phyloP scores from a whole-genome alignment of 2,888 invertebrate species.

The Acronicta psi region DNA sequence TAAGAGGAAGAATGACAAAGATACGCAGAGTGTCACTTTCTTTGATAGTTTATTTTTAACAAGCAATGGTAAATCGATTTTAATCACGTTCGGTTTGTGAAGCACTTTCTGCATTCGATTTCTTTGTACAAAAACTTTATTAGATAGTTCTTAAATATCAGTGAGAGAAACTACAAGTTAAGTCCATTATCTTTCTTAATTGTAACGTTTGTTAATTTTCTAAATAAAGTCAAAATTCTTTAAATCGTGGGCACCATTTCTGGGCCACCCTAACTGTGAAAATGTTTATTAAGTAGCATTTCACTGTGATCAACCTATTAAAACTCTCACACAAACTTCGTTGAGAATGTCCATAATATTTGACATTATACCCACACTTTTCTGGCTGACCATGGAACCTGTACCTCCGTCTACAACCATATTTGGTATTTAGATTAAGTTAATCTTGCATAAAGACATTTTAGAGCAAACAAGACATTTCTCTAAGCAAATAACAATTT shows the following conservation, averaged over 20 bases:
- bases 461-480: constrained; percentile 16
- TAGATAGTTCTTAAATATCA: constrained; percentile 4
- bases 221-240: too few species aligned
- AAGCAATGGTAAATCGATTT: constrained; percentile 26
- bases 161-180: constrained; percentile 14
- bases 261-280: too few species aligned
- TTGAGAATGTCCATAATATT: neutral
- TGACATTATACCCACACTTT: neutral
- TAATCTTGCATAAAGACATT: constrained; percentile 21
- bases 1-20: constrained; percentile 41
- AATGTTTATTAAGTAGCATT: neutral
- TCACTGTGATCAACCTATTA: neutral
- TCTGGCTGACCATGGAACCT: neutral
- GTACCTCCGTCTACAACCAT: neutral
- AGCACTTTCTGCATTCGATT: constrained; percentile 6
- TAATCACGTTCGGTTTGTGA: constrained; percentile 11
- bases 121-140: neutral
- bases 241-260: too few species aligned
- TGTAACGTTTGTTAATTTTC: too few species aligned
- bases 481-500: constrained; percentile 28
- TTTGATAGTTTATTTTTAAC: constrained; percentile 39
- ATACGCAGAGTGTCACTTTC: constrained; percentile 45
- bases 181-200: too few species aligned
- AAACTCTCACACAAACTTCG: neutral
- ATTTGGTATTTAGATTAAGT: constrained; percentile 4